Percentiles rank a stretch among this genome's conserved stretches.
Conservation (phyloP, 2,797 vertebrate genomes). For the Tragelaphus eurycerus region DNA sequence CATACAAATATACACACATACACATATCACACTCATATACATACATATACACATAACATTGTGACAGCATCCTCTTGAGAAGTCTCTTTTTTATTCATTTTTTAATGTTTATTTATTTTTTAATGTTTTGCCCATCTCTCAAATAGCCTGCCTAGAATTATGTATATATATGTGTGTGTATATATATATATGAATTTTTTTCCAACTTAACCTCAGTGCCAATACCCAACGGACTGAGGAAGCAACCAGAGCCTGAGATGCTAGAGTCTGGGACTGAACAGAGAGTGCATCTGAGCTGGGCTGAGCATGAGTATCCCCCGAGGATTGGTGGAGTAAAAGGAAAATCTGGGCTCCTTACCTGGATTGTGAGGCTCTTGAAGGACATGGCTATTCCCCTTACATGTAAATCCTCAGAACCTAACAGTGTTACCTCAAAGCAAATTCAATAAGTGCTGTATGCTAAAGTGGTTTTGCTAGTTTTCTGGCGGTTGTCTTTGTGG, state of each 20-base stretch:
- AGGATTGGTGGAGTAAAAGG: fast-evolving
- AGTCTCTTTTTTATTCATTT: not conserved
- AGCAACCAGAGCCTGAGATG: not conserved
- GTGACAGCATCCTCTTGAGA: not conserved
- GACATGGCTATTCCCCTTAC: not conserved
- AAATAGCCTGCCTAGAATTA: not conserved
- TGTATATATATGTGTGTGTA: not conserved
- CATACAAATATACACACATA: not conserved
- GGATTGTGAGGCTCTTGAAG: not conserved
- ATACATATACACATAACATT: not conserved
- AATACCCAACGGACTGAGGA: fast-evolving
- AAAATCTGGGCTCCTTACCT: not conserved
- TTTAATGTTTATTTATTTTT: not conserved
- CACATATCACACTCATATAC: not conserved
- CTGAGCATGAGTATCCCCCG: fast-evolving
- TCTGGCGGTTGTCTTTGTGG: not conserved
- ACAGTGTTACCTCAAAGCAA: not conserved
- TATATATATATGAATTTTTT: not conserved
- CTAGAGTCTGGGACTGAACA: too few relatives aligned
- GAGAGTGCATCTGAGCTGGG: fast-evolving
- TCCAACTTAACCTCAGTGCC: too few relatives aligned
- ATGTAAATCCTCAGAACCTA: not conserved
- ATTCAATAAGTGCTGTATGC: not conserved
- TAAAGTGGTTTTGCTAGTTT: not conserved
- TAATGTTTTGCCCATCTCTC: not conserved